These are phyloP conservation scores for Gasterosteus nipponicus DNA, from an alignment of 2,113 vertebrate genomes.

Conservation along the genomic window DNA sequence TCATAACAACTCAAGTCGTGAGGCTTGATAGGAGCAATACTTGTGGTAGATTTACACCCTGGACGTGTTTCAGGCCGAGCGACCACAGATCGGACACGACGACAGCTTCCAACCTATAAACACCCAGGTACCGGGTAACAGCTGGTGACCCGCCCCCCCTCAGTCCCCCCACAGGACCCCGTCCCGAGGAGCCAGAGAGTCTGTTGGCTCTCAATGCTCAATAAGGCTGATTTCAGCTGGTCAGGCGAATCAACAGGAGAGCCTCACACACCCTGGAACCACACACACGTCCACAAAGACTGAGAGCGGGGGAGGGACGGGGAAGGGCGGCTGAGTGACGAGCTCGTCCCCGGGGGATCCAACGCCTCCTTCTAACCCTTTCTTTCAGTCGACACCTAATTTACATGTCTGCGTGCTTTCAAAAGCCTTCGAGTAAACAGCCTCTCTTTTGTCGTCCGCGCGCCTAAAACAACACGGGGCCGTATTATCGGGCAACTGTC, in stretches of 20 bases:
- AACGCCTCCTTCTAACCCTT: constrained; percentile 53
- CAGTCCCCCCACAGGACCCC: constrained; percentile 7
- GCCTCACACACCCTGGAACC: constrained; percentile 69
- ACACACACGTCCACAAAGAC: constrained; percentile 52
- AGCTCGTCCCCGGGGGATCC: constrained; percentile 54
- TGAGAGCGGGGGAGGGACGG: constrained; percentile 13
- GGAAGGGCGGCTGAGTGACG: constrained; percentile 39
- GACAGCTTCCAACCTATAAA: background rate
- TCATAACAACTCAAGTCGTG: background rate
- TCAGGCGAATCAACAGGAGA: constrained; percentile 73
- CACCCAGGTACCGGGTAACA: constrained; percentile 71
- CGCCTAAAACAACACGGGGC: constrained; percentile 17
- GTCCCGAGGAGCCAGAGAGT: constrained; percentile 90
- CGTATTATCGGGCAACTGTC: constrained; percentile 12
- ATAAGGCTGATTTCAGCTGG: constrained; percentile 79
- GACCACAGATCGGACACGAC: background rate
- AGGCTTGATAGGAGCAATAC: background rate
- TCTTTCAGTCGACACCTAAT: constrained; percentile 60
- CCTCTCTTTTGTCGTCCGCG: background rate
- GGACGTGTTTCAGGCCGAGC: background rate
- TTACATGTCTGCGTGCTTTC: constrained; percentile 47
- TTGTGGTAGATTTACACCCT: background rate
- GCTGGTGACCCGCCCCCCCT: constrained; percentile 47
- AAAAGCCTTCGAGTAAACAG: constrained; percentile 21
- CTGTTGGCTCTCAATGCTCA: constrained; percentile 86